These are phyloP conservation scores for Protosalanx chinensis DNA, from an alignment of 2,797 vertebrate genomes.

Conservation along the genomic window DNA sequence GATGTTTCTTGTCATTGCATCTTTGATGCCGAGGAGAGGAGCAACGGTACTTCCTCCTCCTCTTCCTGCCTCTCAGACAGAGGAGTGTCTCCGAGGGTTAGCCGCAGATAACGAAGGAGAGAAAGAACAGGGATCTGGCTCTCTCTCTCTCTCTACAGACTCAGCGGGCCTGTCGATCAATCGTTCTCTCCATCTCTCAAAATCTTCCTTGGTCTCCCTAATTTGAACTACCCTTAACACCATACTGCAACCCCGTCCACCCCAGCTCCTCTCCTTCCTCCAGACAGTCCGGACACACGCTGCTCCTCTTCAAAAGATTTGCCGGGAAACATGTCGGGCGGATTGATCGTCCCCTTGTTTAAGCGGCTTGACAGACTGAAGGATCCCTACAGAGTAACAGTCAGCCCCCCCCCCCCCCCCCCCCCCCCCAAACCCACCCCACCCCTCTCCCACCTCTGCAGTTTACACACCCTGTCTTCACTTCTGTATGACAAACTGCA, in stretches of 20 bases:
- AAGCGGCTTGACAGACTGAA: background rate
- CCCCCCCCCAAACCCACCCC: too few species aligned
- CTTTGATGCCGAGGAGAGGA: background rate
- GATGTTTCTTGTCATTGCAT: slow-evolving; percentile 12
- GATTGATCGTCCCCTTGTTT: background rate
- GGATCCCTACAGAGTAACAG: too few species aligned
- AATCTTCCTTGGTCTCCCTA: background rate
- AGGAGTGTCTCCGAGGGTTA: background rate
- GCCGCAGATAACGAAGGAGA: background rate
- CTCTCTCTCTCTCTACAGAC: background rate
- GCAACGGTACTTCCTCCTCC: background rate
- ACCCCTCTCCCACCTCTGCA: too few species aligned
- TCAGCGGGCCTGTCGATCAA: background rate
- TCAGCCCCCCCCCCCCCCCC: too few species aligned
- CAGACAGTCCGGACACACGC: background rate
- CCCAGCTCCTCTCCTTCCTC: background rate
- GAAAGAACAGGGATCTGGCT: background rate
- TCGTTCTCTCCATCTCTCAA: background rate
- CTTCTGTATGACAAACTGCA: too few species aligned
- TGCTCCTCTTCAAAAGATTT: background rate
- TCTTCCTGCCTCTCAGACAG: background rate
- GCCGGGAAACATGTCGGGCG: background rate
- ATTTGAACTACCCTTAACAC: too few species aligned
- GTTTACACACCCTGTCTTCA: too few species aligned
- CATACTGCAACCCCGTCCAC: background rate